Evolutionary conservation across 2,888 invertebrate species (phyloP), one percentile per base, ranked within the genome.

Genomic region (Leucozona laternaria): DNA sequence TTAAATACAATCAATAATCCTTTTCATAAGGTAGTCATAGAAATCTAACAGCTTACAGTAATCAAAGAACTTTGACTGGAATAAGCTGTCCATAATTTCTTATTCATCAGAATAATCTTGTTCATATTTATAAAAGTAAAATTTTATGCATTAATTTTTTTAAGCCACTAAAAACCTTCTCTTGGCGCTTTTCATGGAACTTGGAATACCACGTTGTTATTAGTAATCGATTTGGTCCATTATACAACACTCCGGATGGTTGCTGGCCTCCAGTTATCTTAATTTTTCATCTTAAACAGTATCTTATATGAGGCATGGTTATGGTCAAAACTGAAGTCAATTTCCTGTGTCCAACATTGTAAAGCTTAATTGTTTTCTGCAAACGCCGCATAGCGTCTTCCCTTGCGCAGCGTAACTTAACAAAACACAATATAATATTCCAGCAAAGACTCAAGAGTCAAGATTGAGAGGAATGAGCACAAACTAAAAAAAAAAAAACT

Each of bases 341-440:
- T 68, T 68, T 68, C 68, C 45, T 76, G 48, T 75, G 17, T 64
- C 60, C 62, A 75, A 60, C 62, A 50, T 62, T 68, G 58, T 62
- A 62, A 25, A 31, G 25, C 15, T 40, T 70, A 76, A 64, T 70
- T 55, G 45, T 76, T 48, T 20, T 45, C 43, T 17, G 15, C 13
- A 45, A 22, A 75, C 22, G 8, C 53, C 31, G 6, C 31, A 8
- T 31, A 6, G 25, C 31, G 31, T 31, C 7, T 6, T 31, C 22
- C 5, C 31, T n/a, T n/a, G n/a, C n/a, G n/a, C n/a, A n/a, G n/a
- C 15, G 6, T 22, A 40, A 31, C 31, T 5, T 25, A 43, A 20
- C 20, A 20, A 4, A 60, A 20, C 13, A 13, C 40, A 40, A 15
- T 8, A 28, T 53, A 7, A 2, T 53, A 22, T 40, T 58, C 5